phyloP scores from a whole-genome alignment of 2,888 invertebrate species.

The Acrobasis suavella region DNA sequence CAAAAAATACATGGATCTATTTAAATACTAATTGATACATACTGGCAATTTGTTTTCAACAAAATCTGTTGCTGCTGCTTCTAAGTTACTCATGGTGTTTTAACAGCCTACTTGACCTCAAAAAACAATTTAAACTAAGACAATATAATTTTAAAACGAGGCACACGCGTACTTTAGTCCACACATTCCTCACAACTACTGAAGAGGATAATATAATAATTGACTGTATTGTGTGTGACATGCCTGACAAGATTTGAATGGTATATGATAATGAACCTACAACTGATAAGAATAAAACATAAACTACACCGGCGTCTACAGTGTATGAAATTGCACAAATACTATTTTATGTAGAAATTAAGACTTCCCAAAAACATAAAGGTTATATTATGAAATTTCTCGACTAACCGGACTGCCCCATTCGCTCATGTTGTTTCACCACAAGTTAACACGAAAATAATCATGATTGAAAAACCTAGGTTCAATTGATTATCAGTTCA shows the following conservation, averaged over 20 bases:
- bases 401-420: conserved; percentile 44
- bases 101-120: background rate
- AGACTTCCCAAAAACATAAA: background rate
- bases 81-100: conserved; percentile 55
- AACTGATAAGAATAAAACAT: background rate
- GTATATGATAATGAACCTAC: background rate
- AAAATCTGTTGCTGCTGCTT: conserved; percentile 52
- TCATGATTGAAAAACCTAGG: conserved; percentile 19
- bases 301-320: background rate
- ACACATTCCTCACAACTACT: conserved; percentile 4
- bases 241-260: background rate
- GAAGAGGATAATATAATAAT: conserved; percentile 1
- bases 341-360: conserved; percentile 8
- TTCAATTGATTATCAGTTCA: conserved; percentile 30
- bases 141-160: background rate
- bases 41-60: conserved; percentile 49
- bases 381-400: background rate
- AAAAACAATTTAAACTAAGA: background rate
- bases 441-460: conserved; percentile 23
- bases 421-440: conserved; percentile 44
- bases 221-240: background rate
- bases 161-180: background rate
- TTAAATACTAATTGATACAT: conserved; percentile 42
- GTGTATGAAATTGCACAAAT: conserved; percentile 13
- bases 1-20: background rate